A percentile compares a stretch with the other conserved stretches of the same genome.
Conservation (phyloP, 2,797 vertebrate species). For the Sebastes matsubarae region DNA sequence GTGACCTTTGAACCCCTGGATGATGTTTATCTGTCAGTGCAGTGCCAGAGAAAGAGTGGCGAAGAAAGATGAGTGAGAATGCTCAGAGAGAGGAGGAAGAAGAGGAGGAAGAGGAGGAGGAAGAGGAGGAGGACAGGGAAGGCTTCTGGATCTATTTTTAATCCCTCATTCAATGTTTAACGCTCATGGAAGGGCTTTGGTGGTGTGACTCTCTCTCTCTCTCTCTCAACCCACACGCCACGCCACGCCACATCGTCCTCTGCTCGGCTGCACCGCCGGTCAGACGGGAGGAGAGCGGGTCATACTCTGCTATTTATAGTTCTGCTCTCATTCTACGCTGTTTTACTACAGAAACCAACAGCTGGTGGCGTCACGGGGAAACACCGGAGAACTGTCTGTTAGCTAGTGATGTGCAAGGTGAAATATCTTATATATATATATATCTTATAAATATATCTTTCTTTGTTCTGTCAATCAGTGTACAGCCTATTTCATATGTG, state of each 20-base stretch:
- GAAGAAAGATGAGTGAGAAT: neutral
- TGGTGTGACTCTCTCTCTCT: conserved; percentile 8
- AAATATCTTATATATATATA: no score
- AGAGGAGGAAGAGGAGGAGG: no score
- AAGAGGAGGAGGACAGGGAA: neutral
- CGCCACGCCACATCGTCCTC: neutral
- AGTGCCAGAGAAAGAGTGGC: neutral
- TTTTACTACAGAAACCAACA: neutral
- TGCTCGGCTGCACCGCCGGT: conserved; percentile 22
- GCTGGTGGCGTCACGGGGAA: neutral
- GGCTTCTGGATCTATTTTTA: conserved; percentile 42
- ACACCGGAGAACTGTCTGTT: no score
- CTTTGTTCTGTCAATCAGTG: no score
- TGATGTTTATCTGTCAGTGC: neutral
- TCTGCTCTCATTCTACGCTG: neutral
- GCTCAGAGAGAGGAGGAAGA: neutral
- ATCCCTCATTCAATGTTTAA: conserved; percentile 37
- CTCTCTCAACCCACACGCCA: neutral
- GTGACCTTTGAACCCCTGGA: neutral
- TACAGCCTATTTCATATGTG: no score
- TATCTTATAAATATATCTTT: no score
- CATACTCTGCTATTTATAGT: conserved; percentile 12
- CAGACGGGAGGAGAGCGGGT: neutral
- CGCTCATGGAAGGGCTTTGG: neutral
- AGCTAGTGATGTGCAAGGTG: no score